A percentile compares a stretch with the other conserved stretches of the same genome.
Evolutionary conservation across 2,888 invertebrate genomes (phyloP).

Genomic region (Hypsopygia costalis): DNA sequence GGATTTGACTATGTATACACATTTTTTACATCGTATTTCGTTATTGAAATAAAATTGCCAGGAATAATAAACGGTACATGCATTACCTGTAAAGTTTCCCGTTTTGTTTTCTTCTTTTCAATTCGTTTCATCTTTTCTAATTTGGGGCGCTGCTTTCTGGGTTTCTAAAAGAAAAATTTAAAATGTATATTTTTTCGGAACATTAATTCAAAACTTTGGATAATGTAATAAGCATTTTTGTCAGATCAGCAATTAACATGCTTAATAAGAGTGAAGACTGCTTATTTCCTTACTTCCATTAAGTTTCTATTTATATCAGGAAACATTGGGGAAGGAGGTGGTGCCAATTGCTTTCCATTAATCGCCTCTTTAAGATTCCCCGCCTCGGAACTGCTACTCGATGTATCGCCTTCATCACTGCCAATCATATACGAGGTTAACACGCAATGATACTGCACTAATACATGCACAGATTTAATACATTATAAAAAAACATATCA

Average conservation of each 20-base stretch:
- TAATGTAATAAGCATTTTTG: too few relatives aligned
- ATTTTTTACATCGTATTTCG: too few relatives aligned
- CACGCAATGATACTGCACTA: neutral
- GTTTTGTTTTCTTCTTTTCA: slow-evolving; percentile 66
- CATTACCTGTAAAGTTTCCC: slow-evolving; percentile 80
- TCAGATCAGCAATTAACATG: too few relatives aligned
- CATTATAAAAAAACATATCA: too few relatives aligned
- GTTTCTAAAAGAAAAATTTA: slow-evolving; percentile 42
- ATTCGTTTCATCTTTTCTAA: slow-evolving; percentile 68
- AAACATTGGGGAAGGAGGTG: slow-evolving; percentile 86
- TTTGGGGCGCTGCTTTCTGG: slow-evolving; percentile 52
- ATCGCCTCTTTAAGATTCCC: slow-evolving; percentile 78
- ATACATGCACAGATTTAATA: too few relatives aligned
- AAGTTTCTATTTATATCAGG: slow-evolving; percentile 55
- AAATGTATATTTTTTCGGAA: too few relatives aligned
- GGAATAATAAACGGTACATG: neutral
- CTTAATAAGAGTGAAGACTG: too few relatives aligned
- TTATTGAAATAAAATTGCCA: slow-evolving; percentile 16
- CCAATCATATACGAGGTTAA: slow-evolving; percentile 7
- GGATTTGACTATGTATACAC: too few relatives aligned
- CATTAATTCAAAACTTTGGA: too few relatives aligned
- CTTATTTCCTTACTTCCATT: slow-evolving; percentile 38
- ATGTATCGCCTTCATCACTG: slow-evolving; percentile 91
- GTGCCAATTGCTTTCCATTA: slow-evolving; percentile 73
- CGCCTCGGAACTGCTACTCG: slow-evolving; percentile 86